Base-by-base conservation (phyloP, 2,888 invertebrate species). In the Macrophya alboannulata region DNA sequence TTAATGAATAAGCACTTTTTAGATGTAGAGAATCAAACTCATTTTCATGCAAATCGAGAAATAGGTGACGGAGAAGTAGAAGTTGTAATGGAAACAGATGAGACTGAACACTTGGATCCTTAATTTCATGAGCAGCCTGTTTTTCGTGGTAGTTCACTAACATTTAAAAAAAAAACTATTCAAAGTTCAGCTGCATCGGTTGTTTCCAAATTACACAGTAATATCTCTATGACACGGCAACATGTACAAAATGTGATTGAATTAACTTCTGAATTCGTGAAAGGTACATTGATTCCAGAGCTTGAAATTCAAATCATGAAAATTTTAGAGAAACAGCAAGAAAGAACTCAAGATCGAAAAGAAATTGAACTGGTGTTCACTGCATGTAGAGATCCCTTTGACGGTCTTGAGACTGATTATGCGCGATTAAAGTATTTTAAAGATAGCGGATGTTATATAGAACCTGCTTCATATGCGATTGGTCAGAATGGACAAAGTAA, bases 361-460 rank as follows among this genome's bases (percentile, higher is more conserved):
- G 71, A 84, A 10, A 74, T 84, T 21, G 31, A 74, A 51, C n/a
- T 37, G 37, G n/a, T 72, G 45, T 74, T 84, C 37, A 45, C 51
- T 71, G 55, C 74, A 5, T 48, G 55, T 40, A 25, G 17, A 55
- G n/a, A 71, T 72, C 84, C 74, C 8, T 84, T 84, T 51, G 40
- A 9, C 45, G 68, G 43, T 43, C 45, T 74, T 10, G 55, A 76
- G 10, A 59, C 76, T 12, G 84, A 84, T 17, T 37, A 76, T 76
- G 21, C 25, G 4, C n/a, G 76, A 21, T 59, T 76, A 6, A 25
- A 68, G 68, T 37, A 10, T 40, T 72, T 74, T 68, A 37, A 45
- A 55, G 48, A 40, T 21, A 48, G 4, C 25, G 48, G 59, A 74
- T 51, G 43, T 84, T 76, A 72, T 62, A 43, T 74, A 84, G 17